A percentile compares a stretch with the other conserved stretches of the same genome.
Evolutionary conservation across 2,113 vertebrate genomes (phyloP).

Genomic region (Cebidichthys violaceus): DNA sequence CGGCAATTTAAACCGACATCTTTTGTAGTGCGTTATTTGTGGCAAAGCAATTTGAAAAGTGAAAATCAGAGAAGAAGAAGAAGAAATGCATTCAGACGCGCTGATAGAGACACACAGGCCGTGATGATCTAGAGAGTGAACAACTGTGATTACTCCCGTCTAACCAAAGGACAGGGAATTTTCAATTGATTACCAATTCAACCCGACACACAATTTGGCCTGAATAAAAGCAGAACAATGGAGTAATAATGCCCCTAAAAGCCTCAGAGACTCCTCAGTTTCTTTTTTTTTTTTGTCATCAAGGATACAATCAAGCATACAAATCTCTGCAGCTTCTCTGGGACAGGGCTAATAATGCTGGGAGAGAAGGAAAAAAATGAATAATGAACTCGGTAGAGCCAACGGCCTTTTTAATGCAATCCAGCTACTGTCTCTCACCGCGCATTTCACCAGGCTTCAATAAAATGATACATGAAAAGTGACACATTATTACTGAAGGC

Average conservation of each 20-base stretch:
- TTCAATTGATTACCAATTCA: slow-evolving; percentile 72
- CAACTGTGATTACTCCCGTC: slow-evolving; percentile 56
- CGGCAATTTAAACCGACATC: background rate
- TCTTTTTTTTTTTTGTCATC: slow-evolving; percentile 53
- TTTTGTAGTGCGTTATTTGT: slow-evolving; percentile 8
- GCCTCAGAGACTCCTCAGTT: slow-evolving; percentile 46
- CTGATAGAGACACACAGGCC: slow-evolving; percentile 33
- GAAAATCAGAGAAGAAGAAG: slow-evolving; percentile 1
- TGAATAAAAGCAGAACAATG: slow-evolving; percentile 59
- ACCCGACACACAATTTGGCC: slow-evolving; percentile 48
- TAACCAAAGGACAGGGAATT: slow-evolving; percentile 42
- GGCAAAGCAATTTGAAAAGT: slow-evolving; percentile 41
- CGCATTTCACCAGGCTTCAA: slow-evolving; percentile 76
- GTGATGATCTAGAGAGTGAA: slow-evolving; percentile 22
- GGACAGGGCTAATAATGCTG: slow-evolving; percentile 58
- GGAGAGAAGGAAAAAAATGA: slow-evolving; percentile 9
- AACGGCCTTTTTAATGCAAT: slow-evolving; percentile 72
- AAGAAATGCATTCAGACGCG: background rate
- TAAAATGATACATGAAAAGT: slow-evolving; percentile 78
- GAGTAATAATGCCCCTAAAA: slow-evolving; percentile 60
- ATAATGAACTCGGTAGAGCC: slow-evolving; percentile 70
- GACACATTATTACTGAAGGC: slow-evolving; percentile 79
- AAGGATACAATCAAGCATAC: slow-evolving; percentile 69
- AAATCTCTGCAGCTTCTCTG: slow-evolving; percentile 60
- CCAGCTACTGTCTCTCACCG: slow-evolving; percentile 70